Evolutionary conservation across 1,140 invertebrate species (phyloP).

Genomic region (Scylla paramamosain): DNA sequence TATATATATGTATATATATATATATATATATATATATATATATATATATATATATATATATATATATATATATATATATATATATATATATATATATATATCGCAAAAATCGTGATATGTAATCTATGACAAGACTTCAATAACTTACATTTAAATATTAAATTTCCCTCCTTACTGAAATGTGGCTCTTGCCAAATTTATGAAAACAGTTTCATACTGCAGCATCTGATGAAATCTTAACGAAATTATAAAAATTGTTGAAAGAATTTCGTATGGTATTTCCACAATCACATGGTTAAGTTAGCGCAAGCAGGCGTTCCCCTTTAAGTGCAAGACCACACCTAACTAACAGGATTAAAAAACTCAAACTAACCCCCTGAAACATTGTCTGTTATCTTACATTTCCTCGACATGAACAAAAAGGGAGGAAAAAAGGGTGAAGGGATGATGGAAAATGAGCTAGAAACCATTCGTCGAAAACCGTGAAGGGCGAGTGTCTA

Average conservation of each 20-base stretch:
- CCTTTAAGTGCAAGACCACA: too few species aligned
- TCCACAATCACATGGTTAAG: too few species aligned
- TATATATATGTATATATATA: constrained; percentile 61
- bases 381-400: too few species aligned
- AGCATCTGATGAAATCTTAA: background rate
- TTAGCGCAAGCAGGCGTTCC: too few species aligned
- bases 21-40: constrained; percentile 63
- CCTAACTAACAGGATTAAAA: too few species aligned
- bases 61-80: constrained; percentile 62
- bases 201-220: background rate
- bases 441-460: too few species aligned
- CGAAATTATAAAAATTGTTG: background rate
- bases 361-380: too few species aligned
- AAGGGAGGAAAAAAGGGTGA: too few species aligned
- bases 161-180: background rate
- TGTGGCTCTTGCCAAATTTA: background rate
- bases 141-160: background rate
- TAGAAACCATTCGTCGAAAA: too few species aligned
- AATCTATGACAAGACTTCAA: background rate
- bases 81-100: constrained; percentile 26
- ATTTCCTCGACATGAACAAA: too few species aligned
- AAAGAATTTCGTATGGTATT: background rate
- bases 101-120: background rate
- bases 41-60: constrained; percentile 66
- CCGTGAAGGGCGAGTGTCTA: too few species aligned